Evolutionary conservation across 2,888 invertebrate species (phyloP), one percentile per base, ranked within the genome.

Genomic region (Latrodectus hesperus): DNA sequence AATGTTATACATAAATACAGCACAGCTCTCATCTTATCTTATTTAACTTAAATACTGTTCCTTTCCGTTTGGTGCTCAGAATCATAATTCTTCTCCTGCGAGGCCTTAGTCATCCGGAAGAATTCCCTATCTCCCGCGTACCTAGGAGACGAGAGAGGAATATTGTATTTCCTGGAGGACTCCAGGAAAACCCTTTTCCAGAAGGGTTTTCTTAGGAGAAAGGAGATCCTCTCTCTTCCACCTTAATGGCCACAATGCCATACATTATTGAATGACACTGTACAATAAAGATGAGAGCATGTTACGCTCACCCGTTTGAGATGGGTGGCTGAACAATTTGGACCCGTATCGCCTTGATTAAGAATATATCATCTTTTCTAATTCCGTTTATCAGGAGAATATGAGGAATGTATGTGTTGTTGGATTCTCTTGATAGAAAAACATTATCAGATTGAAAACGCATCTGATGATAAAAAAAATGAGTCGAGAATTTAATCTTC

Each of bases 361-460:
- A 81, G 73, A 73, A 74, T 73, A 67, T 51, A 74, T 68, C 74
- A 72, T 71, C 80, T 55, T 60, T 60, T 26, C 81, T 81, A 73
- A 81, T 81, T 80, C 74, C 74, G 55, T 53, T 55, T 81, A 81
- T 81, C 81, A 22, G 64, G 67, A 16, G 60, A 60, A 9, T 12
- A 11, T n/a, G 6, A 60, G 60, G 60, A 60, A n/a, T 3, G 11
- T 16, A 60, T 55, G 55, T 5, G 12, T 55, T 38, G 38, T 38
- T n/a, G n/a, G n/a, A n/a, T n/a, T n/a, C n/a, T 38, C 38, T 38
- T 6, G 38, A 38, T 38, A 38, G 38, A 38, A 38, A 38, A 38
- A 38, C 38, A 38, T 38, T 38, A 38, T 38, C 38, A 38, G 38
- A 38, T 38, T 38, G 38, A 38, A 38, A 38, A 38, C 5, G 2